A percentile compares a stretch with the other conserved stretches of the same genome.
Conservation (phyloP, 2,113 vertebrate genomes). For the Heterocephalus glaber region DNA sequence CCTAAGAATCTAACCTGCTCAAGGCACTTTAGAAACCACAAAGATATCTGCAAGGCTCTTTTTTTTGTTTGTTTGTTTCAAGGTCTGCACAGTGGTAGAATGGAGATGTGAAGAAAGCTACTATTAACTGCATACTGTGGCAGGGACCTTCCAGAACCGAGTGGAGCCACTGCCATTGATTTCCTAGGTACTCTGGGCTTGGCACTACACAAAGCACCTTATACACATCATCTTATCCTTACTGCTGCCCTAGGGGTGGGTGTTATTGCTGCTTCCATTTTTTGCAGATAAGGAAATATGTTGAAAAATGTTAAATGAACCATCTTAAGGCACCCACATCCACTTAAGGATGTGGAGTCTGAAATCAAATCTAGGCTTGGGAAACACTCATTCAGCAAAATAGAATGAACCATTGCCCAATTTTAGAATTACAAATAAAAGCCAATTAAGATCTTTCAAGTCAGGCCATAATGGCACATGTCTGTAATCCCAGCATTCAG, state of each 20-base stretch:
- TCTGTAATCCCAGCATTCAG: background rate
- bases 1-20: background rate
- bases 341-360: background rate
- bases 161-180: background rate
- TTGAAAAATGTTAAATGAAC: background rate
- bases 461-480: background rate
- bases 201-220: background rate
- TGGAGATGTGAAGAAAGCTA: background rate
- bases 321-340: background rate
- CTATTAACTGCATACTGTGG: background rate
- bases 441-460: background rate
- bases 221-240: background rate
- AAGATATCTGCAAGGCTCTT: slow-evolving; percentile 1
- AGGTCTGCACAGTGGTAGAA: background rate
- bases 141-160: background rate
- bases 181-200: background rate
- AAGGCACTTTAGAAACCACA: background rate
- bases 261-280: background rate
- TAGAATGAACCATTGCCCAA: background rate
- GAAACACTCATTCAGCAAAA: background rate
- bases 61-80: too few relatives aligned
- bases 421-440: background rate
- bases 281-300: slow-evolving; percentile 29
- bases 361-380: background rate
- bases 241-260: background rate